These are phyloP conservation scores for Chironomus tentans DNA, from an alignment of 2,888 invertebrate species.

Conservation along the genomic window DNA sequence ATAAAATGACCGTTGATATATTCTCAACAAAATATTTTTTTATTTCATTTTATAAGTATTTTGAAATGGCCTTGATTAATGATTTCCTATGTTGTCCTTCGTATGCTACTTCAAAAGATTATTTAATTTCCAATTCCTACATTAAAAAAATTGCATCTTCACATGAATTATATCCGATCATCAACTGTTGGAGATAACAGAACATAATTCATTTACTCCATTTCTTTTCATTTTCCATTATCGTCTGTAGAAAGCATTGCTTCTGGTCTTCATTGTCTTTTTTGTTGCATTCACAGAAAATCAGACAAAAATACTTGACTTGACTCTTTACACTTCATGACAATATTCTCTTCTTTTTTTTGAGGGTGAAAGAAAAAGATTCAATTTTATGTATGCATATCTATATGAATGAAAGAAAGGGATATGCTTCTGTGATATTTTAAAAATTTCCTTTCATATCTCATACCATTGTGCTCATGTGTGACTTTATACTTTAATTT, in stretches of 20 bases:
- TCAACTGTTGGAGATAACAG: too few relatives aligned
- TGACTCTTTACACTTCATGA: background rate
- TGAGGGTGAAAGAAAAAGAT: background rate
- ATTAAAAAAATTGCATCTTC: too few relatives aligned
- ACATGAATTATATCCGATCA: too few relatives aligned
- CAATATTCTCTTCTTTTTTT: background rate
- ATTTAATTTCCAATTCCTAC: too few relatives aligned
- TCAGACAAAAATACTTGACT: constrained; percentile 2
- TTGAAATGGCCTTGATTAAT: too few relatives aligned
- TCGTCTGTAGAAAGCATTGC: background rate
- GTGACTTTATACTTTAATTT: constrained; percentile 6
- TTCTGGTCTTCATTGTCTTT: background rate
- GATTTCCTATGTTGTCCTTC: too few relatives aligned
- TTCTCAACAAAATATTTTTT: too few relatives aligned
- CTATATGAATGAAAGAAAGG: background rate
- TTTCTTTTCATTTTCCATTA: background rate
- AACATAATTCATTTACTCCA: background rate
- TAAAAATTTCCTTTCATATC: background rate
- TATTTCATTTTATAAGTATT: too few relatives aligned
- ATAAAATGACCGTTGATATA: too few relatives aligned
- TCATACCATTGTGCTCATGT: background rate
- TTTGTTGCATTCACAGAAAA: background rate
- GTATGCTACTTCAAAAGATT: too few relatives aligned
- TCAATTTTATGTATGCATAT: background rate
- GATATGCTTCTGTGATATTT: background rate